Conservation (phyloP, 2,888 invertebrate species). For the Tipula vernalis region DNA sequence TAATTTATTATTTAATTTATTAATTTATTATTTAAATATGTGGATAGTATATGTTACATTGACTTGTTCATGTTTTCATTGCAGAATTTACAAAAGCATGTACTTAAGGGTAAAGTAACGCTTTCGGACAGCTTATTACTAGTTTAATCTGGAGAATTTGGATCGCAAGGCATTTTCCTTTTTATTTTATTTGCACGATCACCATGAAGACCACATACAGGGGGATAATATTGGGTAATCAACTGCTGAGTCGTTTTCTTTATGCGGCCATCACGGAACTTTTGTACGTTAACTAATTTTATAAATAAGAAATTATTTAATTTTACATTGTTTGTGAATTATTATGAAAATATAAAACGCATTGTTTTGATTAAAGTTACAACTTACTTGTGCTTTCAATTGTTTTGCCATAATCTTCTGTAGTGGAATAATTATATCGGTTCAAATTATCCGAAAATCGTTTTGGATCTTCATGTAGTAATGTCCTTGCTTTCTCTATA, state of each 20-base stretch:
- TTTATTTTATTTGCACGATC: background rate
- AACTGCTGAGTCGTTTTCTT: background rate
- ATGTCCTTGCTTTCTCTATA: background rate
- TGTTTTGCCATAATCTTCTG: background rate
- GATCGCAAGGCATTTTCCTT: background rate
- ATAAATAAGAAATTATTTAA: background rate
- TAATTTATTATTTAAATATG: too few relatives aligned
- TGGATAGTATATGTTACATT: background rate
- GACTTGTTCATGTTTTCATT: background rate
- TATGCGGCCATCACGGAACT: background rate
- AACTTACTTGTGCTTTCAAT: background rate
- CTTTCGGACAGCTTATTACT: slow-evolving; percentile 27
- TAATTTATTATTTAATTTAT: too few relatives aligned
- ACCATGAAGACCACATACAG: background rate
- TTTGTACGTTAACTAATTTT: background rate
- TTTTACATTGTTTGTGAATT: background rate
- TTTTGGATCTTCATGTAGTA: background rate
- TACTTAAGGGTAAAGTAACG: slow-evolving; percentile 28
- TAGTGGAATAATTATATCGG: background rate
- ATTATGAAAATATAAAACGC: background rate
- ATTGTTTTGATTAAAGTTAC: background rate
- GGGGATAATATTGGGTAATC: background rate
- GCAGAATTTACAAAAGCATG: slow-evolving; percentile 31
- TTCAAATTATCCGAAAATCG: background rate
- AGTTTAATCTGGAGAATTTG: slow-evolving; percentile 16